Evolutionary conservation across 2,888 invertebrate genomes (phyloP).

Genomic region (Agrypnus murinus): DNA sequence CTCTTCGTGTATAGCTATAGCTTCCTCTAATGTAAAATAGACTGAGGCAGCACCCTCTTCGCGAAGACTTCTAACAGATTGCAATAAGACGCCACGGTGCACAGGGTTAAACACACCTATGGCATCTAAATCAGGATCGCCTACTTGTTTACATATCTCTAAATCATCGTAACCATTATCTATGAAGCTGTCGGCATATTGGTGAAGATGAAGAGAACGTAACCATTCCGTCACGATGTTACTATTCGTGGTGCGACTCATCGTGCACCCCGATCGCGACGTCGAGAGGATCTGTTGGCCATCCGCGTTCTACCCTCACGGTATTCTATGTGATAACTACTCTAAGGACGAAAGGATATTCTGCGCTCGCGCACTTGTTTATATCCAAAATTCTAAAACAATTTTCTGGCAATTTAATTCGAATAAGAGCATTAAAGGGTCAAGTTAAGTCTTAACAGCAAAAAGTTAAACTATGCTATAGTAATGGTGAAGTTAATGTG

Average conservation of each 20-base stretch:
- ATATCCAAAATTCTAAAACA: conserved; percentile 13
- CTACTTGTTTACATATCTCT: conserved; percentile 97
- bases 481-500: too few relatives aligned
- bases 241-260: conserved; percentile 69
- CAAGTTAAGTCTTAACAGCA: too few relatives aligned
- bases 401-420: conserved; percentile 4
- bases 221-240: conserved; percentile 97
- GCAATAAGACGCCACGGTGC: conserved; percentile 87
- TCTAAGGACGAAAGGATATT: conserved; percentile 23
- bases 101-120: conserved; percentile 92
- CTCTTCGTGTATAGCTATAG: conserved; percentile 73
- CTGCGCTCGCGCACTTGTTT: conserved; percentile 42
- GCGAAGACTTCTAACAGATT: conserved; percentile 88
- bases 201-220: conserved; percentile 90
- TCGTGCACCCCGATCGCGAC: conserved; percentile 42
- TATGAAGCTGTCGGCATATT: conserved; percentile 94
- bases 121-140: conserved; percentile 95
- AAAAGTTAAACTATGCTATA: too few relatives aligned
- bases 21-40: conserved; percentile 93
- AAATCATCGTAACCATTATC: conserved; percentile 98
- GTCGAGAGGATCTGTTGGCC: conserved; percentile 41
- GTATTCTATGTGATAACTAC: conserved; percentile 41
- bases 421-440: too few relatives aligned
- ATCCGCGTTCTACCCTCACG: conserved; percentile 42
- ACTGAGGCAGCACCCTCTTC: conserved; percentile 96